Percentiles rank a stretch among this genome's conserved stretches.
phyloP scores from a whole-genome alignment of 2,113 vertebrate genomes.

The Mastomys coucha region DNA sequence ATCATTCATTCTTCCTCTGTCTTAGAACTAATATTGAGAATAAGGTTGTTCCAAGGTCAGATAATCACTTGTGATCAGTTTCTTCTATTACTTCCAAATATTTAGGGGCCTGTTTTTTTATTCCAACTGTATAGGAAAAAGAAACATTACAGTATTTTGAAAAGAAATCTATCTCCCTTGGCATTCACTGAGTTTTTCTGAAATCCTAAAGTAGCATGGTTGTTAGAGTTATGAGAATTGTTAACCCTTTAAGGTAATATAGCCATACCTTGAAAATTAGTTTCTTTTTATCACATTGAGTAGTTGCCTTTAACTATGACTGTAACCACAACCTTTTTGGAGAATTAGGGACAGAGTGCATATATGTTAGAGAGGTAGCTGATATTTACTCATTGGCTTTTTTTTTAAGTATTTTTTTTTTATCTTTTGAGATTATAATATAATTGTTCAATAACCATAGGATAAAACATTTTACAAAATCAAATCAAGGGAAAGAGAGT shows the following conservation, averaged over 20 bases:
- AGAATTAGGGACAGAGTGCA: background rate
- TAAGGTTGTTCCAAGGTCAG: background rate
- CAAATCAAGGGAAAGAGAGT: background rate
- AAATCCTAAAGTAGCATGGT: background rate
- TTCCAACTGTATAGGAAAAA: background rate
- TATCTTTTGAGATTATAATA: too few relatives aligned
- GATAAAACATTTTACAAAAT: background rate
- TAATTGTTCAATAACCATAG: background rate
- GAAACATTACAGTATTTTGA: background rate
- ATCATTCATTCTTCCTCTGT: background rate
- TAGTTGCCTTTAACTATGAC: background rate
- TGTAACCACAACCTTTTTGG: background rate
- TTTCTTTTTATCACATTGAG: background rate
- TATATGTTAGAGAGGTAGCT: background rate
- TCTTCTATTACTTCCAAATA: background rate
- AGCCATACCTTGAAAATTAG: background rate
- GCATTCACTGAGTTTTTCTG: conserved; percentile 7
- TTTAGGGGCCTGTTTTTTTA: conserved; percentile 11
- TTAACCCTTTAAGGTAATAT: background rate
- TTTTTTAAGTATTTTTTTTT: background rate
- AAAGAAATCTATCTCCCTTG: conserved; percentile 6
- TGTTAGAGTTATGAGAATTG: conserved; percentile 22
- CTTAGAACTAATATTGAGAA: background rate
- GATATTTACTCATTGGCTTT: background rate
- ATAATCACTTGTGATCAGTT: background rate